phyloP scores from a whole-genome alignment of 2,888 invertebrate genomes.

The Platycheirus rosarum region DNA sequence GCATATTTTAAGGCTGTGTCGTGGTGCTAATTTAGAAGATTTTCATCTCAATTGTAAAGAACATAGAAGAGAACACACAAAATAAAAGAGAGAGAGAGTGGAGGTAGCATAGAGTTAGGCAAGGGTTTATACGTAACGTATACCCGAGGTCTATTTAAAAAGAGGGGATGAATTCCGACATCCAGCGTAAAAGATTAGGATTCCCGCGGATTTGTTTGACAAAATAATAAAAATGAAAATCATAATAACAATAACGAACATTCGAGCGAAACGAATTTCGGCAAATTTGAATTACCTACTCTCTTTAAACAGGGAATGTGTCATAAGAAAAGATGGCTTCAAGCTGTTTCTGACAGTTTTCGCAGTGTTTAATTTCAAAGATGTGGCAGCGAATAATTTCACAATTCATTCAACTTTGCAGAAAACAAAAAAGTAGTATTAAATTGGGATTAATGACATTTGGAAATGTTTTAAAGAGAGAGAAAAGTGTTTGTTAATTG shows the following conservation, averaged over 20 bases:
- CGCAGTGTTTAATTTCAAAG: conserved; percentile 1
- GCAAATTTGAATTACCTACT: conserved; percentile 68
- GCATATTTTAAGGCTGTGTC: conserved; percentile 63
- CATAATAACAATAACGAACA: conserved; percentile 70
- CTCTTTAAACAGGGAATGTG: conserved; percentile 8
- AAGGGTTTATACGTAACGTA: too few relatives aligned
- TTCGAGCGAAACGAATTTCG: conserved; percentile 63
- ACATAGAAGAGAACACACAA: not conserved
- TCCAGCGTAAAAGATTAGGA: conserved; percentile 56
- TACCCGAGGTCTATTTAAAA: not conserved
- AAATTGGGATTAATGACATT: too few relatives aligned
- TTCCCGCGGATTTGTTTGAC: conserved; percentile 71
- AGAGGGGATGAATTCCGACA: conserved; percentile 4
- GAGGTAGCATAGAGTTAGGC: conserved; percentile 11
- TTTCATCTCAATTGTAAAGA: conserved; percentile 59
- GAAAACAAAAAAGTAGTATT: not conserved
- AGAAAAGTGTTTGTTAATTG: conserved; percentile 64
- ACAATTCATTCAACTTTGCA: conserved; percentile 48
- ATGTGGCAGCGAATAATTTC: conserved; percentile 48
- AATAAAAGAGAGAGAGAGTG: not conserved
- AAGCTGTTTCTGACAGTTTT: conserved; percentile 22
- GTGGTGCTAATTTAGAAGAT: conserved; percentile 67
- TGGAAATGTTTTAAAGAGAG: too few relatives aligned
- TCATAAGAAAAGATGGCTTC: conserved; percentile 27
- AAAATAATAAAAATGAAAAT: conserved; percentile 72